These are phyloP conservation scores for Hyperoplus lanceolatus DNA, from an alignment of 2,797 vertebrate genomes.

Conservation along the genomic window DNA sequence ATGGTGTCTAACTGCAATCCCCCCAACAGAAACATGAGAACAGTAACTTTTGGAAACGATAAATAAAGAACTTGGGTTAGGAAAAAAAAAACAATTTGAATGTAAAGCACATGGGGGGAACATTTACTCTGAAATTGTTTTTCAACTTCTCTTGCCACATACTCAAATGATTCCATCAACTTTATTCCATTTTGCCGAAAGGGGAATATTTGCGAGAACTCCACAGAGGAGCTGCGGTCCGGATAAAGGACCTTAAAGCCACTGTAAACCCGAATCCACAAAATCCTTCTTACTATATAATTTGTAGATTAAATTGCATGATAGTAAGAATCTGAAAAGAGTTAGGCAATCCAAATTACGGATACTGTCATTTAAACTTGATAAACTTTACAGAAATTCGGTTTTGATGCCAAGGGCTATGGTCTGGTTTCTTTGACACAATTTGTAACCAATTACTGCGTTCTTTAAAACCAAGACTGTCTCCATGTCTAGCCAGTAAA, in stretches of 20 bases:
- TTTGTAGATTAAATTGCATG: too few species aligned
- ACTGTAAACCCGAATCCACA: too few species aligned
- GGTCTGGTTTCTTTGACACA: too few species aligned
- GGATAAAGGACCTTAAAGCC: conserved; percentile 23
- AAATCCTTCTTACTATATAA: too few species aligned
- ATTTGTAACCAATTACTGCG: too few species aligned
- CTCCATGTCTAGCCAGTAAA: too few species aligned
- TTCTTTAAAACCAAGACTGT: too few species aligned
- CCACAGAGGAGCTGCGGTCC: conserved; percentile 16
- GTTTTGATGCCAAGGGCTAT: too few species aligned
- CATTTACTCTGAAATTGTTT: background rate
- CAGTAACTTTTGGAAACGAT: conserved; percentile 55
- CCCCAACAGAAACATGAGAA: conserved; percentile 54
- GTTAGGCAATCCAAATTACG: too few species aligned
- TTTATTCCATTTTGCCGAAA: conserved; percentile 21
- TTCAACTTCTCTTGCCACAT: conserved; percentile 7
- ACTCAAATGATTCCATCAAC: conserved; percentile 23
- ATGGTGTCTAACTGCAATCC: conserved; percentile 59
- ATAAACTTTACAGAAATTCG: too few species aligned
- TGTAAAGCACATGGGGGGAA: conserved; percentile 8
- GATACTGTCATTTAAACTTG: too few species aligned
- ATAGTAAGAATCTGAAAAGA: too few species aligned
- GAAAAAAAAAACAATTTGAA: conserved; percentile 21
- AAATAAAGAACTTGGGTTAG: conserved; percentile 15
- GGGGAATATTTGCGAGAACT: conserved; percentile 34